Evolutionary conservation across 2,888 invertebrate species (phyloP).

Genomic region (Acrocera orbiculus): DNA sequence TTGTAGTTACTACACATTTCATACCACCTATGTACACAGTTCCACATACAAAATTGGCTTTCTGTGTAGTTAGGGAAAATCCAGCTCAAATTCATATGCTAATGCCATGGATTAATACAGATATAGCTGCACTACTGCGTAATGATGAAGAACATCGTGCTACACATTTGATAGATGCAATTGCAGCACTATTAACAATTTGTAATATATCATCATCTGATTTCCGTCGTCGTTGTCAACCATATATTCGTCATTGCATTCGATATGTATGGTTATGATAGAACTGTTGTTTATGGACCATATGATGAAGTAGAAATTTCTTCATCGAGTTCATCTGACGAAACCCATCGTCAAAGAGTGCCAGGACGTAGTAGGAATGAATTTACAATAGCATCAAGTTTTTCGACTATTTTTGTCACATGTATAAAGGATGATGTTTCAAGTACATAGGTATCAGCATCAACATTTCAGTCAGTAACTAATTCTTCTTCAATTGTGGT

Average conservation of each 20-base stretch:
- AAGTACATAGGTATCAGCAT: no score
- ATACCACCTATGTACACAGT: no score
- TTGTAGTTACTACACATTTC: no score
- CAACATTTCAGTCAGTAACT: not conserved
- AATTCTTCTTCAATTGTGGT: not conserved
- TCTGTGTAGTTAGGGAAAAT: slow-evolving; percentile 42
- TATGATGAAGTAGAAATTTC: slow-evolving; percentile 22
- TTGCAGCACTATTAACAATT: slow-evolving; percentile 48
- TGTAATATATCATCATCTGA: slow-evolving; percentile 39
- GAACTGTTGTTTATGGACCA: slow-evolving; percentile 47
- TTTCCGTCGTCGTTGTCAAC: slow-evolving; percentile 50
- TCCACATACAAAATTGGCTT: no score
- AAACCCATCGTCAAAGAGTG: not conserved
- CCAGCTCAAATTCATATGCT: slow-evolving; percentile 66
- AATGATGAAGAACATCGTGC: slow-evolving; percentile 42
- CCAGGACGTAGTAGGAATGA: slow-evolving; percentile 5
- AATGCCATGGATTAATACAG: slow-evolving; percentile 75
- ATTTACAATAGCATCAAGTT: slow-evolving; percentile 10
- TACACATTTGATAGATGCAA: slow-evolving; percentile 46
- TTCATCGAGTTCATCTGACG: slow-evolving; percentile 12
- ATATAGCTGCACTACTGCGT: slow-evolving; percentile 51
- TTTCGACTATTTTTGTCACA: slow-evolving; percentile 9
- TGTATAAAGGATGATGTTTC: slow-evolving; percentile 7
- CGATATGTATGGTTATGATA: slow-evolving; percentile 70
- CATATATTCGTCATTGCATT: slow-evolving; percentile 60